phyloP scores from a whole-genome alignment of 2,113 vertebrate species.

The Galbula dea region DNA sequence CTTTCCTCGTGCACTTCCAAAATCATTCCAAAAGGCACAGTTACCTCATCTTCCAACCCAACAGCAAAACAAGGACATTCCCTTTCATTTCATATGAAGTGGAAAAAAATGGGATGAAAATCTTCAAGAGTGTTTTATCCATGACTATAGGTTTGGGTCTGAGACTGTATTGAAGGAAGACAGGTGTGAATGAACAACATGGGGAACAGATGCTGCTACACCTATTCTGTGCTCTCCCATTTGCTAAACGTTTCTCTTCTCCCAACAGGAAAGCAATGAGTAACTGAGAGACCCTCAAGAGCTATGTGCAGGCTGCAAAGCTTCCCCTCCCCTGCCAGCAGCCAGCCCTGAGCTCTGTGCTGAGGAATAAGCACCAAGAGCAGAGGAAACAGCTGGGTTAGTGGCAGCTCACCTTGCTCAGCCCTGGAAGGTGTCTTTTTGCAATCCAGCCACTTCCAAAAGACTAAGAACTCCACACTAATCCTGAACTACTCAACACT shows the following conservation, averaged over 20 bases:
- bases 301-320: background rate
- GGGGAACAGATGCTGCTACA: background rate
- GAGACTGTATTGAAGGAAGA: background rate
- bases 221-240: background rate
- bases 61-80: background rate
- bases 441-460: background rate
- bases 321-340: background rate
- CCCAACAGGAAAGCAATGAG: background rate
- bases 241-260: background rate
- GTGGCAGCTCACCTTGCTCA: background rate
- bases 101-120: slow-evolving; percentile 43
- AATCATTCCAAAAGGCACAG: background rate
- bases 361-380: background rate
- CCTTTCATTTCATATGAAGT: background rate
- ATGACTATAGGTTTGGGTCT: background rate
- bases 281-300: background rate
- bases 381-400: background rate
- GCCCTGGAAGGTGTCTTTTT: background rate
- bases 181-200: background rate
- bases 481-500: background rate
- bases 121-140: background rate
- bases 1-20: background rate
- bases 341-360: background rate
- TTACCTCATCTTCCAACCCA: background rate
- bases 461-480: background rate